phyloP scores from a whole-genome alignment of 1,140 invertebrate genomes.

The Andricus grossulariae region DNA sequence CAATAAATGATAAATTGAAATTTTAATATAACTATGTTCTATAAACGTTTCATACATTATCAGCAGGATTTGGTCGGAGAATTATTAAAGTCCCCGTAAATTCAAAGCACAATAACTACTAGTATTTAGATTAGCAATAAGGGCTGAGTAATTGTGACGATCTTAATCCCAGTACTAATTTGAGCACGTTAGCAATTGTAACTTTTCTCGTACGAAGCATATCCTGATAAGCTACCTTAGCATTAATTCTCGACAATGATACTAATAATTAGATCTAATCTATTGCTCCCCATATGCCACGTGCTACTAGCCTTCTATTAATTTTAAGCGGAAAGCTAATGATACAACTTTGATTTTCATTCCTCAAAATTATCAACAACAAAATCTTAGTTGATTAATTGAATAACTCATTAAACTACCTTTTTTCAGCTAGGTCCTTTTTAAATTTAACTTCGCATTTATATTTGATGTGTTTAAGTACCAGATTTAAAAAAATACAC shows the following conservation, averaged over 20 bases:
- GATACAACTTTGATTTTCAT: no score
- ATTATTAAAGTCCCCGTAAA: background rate
- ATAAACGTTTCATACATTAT: background rate
- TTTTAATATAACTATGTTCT: background rate
- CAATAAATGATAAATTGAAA: no score
- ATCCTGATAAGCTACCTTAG: slow-evolving; percentile 12
- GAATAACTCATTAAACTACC: no score
- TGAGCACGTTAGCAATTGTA: background rate
- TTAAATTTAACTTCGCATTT: no score
- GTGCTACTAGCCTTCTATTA: background rate
- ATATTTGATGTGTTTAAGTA: no score
- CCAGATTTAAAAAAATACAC: no score
- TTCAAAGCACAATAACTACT: background rate
- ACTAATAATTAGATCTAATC: slow-evolving; percentile 25
- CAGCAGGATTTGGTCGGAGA: background rate
- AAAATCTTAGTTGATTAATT: no score
- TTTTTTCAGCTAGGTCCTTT: no score
- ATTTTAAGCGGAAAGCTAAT: background rate
- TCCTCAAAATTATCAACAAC: no score
- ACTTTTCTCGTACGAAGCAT: background rate
- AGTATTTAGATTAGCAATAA: background rate
- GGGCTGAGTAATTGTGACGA: background rate
- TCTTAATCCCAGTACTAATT: slow-evolving; percentile 5
- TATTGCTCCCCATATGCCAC: background rate
- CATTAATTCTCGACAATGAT: slow-evolving; percentile 15